Conservation (phyloP, 2,113 vertebrate genomes). For the Lutjanus erythropterus region DNA sequence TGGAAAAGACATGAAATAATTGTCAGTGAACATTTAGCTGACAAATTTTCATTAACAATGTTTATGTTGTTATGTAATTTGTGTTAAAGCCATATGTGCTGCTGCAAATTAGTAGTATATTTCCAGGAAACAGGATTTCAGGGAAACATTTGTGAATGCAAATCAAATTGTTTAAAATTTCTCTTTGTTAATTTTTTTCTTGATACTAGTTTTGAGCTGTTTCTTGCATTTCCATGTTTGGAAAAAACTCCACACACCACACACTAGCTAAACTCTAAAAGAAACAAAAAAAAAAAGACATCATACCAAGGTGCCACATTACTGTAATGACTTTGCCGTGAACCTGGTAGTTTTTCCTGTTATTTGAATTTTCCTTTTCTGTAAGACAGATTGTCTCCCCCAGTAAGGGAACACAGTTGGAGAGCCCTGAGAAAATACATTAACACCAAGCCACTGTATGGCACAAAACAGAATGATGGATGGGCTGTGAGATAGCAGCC, state of each 20-base stretch:
- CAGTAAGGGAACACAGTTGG: constrained; percentile 33
- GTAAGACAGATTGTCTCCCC: constrained; percentile 26
- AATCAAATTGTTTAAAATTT: neutral
- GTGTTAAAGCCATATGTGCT: no score
- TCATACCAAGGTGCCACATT: neutral
- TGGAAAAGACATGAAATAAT: neutral
- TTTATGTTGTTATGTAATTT: neutral
- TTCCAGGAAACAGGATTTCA: neutral
- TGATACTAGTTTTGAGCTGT: neutral
- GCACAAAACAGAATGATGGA: constrained; percentile 63
- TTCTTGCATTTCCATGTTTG: neutral
- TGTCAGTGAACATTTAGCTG: no score
- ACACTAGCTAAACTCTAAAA: neutral
- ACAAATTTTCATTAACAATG: neutral
- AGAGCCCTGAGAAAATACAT: constrained; percentile 51
- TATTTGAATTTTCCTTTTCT: constrained; percentile 23
- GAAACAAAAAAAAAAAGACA: neutral
- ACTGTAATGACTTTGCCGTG: constrained; percentile 14
- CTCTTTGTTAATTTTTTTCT: neutral
- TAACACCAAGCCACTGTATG: constrained; percentile 47
- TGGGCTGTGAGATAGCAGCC: constrained; percentile 55
- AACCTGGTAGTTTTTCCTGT: constrained; percentile 20
- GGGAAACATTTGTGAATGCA: neutral
- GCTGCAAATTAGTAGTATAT: neutral
- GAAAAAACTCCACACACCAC: neutral